Evolutionary conservation across 2,797 vertebrate species (phyloP), one percentile per base, ranked within the genome.

Genomic region (Rhadinocentrus ornatus): DNA sequence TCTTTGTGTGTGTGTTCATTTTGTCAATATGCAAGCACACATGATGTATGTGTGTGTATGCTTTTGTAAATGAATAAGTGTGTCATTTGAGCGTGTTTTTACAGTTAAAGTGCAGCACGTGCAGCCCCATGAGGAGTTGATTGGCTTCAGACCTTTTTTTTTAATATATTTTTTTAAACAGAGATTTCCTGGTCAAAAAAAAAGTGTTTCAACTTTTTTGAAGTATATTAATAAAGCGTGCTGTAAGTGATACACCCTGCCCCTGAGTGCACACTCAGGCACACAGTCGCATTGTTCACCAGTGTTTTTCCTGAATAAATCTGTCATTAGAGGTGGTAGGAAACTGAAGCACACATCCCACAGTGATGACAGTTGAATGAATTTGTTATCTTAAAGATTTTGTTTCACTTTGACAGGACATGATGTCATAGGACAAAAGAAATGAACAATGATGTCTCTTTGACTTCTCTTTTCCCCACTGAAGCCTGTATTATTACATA

Each of bases 111-210:
- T 78, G 59, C 46, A 62, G 77, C 87, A 86, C 77, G 77, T 86
- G 90, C 77, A 64, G 71, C 78, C 73, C 86, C 83, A 88, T 88
- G 83, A 89, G 86, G 82, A 91, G 54, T 72, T 81, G 66, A 89
- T 90, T 89, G 85, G 68, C 55, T 81, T 86, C 75, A 76, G 53
- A 74, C 66, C 77, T 60, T 59, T 80, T 66, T 77, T 67, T 79
- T 81, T 69, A n/a, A n/a, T n/a, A n/a, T n/a, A n/a, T 67, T 72
- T 81, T 67, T 78, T 77, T 66, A 54, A 78, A 76, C 53, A 1
- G 78, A 86, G 79, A 89, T 86, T 91, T 92, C 89, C 89, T 88
- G 83, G 80, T 87, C 63, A 62, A 88, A 92, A 92, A 66, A 84
- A 86, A 89, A 78, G 69, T 34, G 67, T 84, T 86, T 58, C 39